Evolutionary conservation across 2,797 vertebrate genomes (phyloP).

Genomic region (Pangasius sanitwongsei): DNA sequence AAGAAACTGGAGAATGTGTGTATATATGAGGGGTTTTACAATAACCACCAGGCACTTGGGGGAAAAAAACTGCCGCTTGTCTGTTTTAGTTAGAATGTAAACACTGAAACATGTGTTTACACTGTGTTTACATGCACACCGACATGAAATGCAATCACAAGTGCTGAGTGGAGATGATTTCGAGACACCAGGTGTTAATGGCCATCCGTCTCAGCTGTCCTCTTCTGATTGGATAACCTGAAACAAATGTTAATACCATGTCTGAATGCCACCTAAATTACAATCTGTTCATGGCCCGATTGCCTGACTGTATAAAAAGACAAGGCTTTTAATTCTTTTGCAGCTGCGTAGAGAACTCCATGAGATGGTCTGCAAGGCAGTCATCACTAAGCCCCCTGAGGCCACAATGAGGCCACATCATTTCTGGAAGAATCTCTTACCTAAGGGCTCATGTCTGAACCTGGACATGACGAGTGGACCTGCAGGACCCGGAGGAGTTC

Average conservation of each 20-base stretch:
- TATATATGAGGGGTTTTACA: not conserved
- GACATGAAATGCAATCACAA: not conserved
- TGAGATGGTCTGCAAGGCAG: conserved; percentile 1
- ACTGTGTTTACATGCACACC: not conserved
- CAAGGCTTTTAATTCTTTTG: not conserved
- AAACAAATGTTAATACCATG: not conserved
- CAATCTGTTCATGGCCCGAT: not conserved
- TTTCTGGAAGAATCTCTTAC: conserved; percentile 34
- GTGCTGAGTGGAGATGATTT: not conserved
- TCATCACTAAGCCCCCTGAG: conserved; percentile 28
- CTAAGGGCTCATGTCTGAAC: conserved; percentile 31
- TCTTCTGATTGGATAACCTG: not conserved
- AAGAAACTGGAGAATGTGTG: not conserved
- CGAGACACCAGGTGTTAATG: not conserved
- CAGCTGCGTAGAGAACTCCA: not conserved
- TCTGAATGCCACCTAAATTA: not conserved
- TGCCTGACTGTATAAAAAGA: not conserved
- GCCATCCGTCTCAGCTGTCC: not conserved
- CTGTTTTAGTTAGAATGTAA: not conserved
- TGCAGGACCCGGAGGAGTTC: conserved; percentile 37
- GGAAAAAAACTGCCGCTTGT: not conserved
- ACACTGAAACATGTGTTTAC: not conserved
- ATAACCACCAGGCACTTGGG: not conserved
- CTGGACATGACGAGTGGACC: conserved; percentile 45
- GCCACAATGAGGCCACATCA: conserved; percentile 26